These are phyloP conservation scores for Parazoanthus atlanticus DNA, from an alignment of 92 coral and sea anemone species.

Conservation along the genomic window DNA sequence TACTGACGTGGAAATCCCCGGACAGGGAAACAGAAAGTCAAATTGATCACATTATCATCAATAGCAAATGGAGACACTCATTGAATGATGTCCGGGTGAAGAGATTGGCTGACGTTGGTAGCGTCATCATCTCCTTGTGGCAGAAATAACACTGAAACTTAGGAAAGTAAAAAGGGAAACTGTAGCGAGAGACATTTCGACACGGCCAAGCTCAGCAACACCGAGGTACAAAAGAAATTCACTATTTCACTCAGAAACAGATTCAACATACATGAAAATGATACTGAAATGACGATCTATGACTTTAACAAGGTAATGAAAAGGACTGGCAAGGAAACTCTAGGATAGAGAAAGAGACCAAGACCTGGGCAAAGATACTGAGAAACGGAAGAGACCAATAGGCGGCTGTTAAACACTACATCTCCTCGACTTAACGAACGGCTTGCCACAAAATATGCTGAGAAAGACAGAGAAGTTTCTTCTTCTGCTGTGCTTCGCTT, in stretches of 20 bases:
- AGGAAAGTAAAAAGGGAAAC: not conserved
- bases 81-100: slow-evolving; percentile 30
- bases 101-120: slow-evolving; percentile 9
- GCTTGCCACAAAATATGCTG: not conserved
- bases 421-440: too few relatives aligned
- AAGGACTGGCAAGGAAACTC: not conserved
- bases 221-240: not conserved
- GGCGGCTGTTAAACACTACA: too few relatives aligned
- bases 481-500: too few relatives aligned
- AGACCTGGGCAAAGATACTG: too few relatives aligned
- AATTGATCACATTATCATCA: slow-evolving; percentile 30
- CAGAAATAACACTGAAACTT: not conserved
- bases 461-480: too few relatives aligned
- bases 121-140: slow-evolving; percentile 11
- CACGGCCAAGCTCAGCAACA: not conserved
- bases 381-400: too few relatives aligned
- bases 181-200: not conserved
- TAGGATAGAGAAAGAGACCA: too few relatives aligned
- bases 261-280: not conserved
- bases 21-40: slow-evolving; percentile 32
- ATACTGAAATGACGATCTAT: not conserved
- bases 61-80: slow-evolving; percentile 20
- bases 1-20: too few relatives aligned
- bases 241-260: not conserved
- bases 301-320: not conserved